Evolutionary conservation across 2,797 vertebrate species (phyloP).

Genomic region (Momotus momota): DNA sequence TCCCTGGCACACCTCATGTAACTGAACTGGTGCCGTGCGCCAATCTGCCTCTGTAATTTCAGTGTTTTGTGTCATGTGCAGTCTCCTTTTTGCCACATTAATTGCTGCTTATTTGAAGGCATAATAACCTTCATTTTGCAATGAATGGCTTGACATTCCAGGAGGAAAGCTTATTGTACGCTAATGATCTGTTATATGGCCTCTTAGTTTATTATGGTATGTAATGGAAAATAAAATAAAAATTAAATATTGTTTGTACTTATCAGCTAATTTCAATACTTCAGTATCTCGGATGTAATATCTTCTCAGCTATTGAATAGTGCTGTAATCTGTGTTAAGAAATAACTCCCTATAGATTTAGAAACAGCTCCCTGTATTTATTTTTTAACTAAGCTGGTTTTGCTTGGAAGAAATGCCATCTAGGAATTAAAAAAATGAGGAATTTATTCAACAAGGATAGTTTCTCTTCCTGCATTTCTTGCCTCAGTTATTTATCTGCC

Average conservation of each 20-base stretch:
- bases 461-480: neutral
- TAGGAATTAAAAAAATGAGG: neutral
- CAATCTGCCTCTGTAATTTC: neutral
- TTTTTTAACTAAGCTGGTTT: neutral
- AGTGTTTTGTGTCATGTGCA: neutral
- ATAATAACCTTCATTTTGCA: conserved; percentile 67
- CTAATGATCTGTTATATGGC: conserved; percentile 47
- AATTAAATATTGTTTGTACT: conserved; percentile 31
- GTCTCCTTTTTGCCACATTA: conserved; percentile 46
- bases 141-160: conserved; percentile 41
- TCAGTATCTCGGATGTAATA: neutral
- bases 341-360: neutral
- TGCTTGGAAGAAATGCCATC: neutral
- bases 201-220: conserved; percentile 46
- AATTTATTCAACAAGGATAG: neutral
- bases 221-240: conserved; percentile 41
- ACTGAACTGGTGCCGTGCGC: neutral
- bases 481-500: neutral
- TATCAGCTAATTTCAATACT: conserved; percentile 28
- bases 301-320: conserved; percentile 11
- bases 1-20: conserved; percentile 9
- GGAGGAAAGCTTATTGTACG: conserved; percentile 47
- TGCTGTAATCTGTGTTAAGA: neutral
- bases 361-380: neutral
- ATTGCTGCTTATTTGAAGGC: conserved; percentile 52